Evolutionary conservation across 2,113 vertebrate species (phyloP).

Genomic region (Eurystomus gularis): DNA sequence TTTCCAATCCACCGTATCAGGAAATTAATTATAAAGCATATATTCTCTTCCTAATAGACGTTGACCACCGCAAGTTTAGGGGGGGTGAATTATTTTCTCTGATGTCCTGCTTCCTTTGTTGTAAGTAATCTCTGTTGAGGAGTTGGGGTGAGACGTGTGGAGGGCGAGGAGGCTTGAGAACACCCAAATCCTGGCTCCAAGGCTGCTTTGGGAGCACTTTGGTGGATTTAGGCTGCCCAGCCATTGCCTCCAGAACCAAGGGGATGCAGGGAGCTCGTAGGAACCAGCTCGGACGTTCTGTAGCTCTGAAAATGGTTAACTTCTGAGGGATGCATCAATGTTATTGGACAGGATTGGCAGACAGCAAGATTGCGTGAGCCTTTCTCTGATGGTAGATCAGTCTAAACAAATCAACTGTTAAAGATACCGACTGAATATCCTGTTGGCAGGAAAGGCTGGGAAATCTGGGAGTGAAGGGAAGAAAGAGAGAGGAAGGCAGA

Average conservation of each 20-base stretch:
- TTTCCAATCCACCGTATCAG: neutral
- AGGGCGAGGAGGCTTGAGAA: too few relatives aligned
- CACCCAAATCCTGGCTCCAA: neutral
- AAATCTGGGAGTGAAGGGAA: neutral
- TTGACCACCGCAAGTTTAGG: neutral
- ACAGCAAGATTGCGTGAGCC: neutral
- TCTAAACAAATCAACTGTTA: neutral
- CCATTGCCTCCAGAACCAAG: rapidly evolving
- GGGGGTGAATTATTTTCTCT: neutral
- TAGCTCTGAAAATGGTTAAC: neutral
- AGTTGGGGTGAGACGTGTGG: too few relatives aligned
- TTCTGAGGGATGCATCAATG: neutral
- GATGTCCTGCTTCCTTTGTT: neutral
- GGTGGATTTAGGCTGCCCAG: neutral
- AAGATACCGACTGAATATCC: neutral
- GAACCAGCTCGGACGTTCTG: neutral
- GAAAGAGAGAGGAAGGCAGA: neutral
- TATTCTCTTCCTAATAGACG: neutral
- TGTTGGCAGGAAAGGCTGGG: neutral
- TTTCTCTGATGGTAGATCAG: neutral
- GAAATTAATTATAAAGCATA: neutral
- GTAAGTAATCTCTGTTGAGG: neutral
- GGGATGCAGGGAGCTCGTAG: neutral
- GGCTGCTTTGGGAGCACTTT: rapidly evolving
- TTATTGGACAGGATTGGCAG: neutral